A percentile compares a stretch with the other conserved stretches of the same genome.
phyloP scores from a whole-genome alignment of 1,140 invertebrate genomes.

The Halesus radiatus region DNA sequence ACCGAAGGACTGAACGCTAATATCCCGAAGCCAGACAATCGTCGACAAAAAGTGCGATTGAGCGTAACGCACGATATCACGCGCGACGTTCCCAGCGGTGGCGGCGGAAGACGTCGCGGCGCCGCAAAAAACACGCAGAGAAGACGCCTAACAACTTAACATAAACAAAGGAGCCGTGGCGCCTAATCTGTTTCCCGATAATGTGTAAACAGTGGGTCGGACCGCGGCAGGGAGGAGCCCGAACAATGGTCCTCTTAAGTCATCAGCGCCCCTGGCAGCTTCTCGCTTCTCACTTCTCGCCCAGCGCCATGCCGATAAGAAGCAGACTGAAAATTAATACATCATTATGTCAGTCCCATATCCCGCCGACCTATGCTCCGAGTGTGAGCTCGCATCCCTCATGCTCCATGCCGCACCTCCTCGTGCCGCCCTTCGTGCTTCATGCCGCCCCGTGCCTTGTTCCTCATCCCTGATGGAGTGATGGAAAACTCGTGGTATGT shows the following conservation, averaged over 20 bases:
- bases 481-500: no score
- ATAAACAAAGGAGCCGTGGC: slow-evolving; percentile 32
- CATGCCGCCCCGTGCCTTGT: no score
- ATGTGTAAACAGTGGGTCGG: slow-evolving; percentile 53
- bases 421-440: slow-evolving; percentile 22
- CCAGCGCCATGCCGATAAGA: slow-evolving; percentile 60
- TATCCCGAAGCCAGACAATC: neutral
- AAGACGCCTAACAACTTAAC: slow-evolving; percentile 24
- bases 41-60: neutral
- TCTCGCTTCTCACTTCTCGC: slow-evolving; percentile 56
- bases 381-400: slow-evolving; percentile 36
- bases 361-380: slow-evolving; percentile 61
- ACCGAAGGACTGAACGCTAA: neutral
- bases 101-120: no score
- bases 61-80: neutral
- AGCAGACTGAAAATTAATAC: slow-evolving; percentile 67
- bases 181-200: slow-evolving; percentile 56
- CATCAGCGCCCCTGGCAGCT: slow-evolving; percentile 37
- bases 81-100: neutral
- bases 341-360: slow-evolving; percentile 72
- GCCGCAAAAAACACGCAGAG: slow-evolving; percentile 1
- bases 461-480: no score
- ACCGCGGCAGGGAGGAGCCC: slow-evolving; percentile 10
- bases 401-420: neutral
- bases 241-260: slow-evolving; percentile 62